Evolutionary conservation across 2,888 invertebrate species (phyloP).

Genomic region (Ectobius pallidus): DNA sequence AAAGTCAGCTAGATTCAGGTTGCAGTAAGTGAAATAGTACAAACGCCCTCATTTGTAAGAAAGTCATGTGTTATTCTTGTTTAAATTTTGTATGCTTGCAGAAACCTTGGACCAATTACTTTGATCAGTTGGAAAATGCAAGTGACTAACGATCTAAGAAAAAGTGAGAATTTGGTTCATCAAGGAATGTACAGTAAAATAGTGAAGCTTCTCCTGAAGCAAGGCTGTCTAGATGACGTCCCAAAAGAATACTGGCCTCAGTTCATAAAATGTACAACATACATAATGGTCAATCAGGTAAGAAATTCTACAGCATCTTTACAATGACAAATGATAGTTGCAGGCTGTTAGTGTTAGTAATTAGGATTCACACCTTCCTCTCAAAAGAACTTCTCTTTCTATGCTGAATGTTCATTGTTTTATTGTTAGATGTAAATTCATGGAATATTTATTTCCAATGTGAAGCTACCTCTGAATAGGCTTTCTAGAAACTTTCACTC

Average conservation of each 20-base stretch:
- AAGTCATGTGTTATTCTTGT: too few relatives aligned
- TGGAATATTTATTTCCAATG: neutral
- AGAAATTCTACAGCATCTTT: neutral
- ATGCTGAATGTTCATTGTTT: neutral
- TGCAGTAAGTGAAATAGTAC: too few relatives aligned
- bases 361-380: neutral
- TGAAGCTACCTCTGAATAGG: neutral
- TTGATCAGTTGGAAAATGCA: neutral
- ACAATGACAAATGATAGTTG: neutral
- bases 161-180: constrained; percentile 15
- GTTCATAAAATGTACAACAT: constrained; percentile 31
- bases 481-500: too few relatives aligned
- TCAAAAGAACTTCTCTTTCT: neutral
- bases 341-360: neutral
- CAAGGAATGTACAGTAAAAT: constrained; percentile 27
- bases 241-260: constrained; percentile 14
- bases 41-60: too few relatives aligned
- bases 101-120: constrained; percentile 10
- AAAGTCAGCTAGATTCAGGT: too few relatives aligned
- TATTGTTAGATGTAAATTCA: neutral
- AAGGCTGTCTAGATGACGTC: constrained; percentile 6
- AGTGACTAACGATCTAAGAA: constrained; percentile 20
- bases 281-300: constrained; percentile 28
- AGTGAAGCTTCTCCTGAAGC: constrained; percentile 14
- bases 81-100: neutral